Evolutionary conservation across 2,113 vertebrate species (phyloP), one percentile per base, ranked within the genome.

Genomic region (Narcine bancroftii): DNA sequence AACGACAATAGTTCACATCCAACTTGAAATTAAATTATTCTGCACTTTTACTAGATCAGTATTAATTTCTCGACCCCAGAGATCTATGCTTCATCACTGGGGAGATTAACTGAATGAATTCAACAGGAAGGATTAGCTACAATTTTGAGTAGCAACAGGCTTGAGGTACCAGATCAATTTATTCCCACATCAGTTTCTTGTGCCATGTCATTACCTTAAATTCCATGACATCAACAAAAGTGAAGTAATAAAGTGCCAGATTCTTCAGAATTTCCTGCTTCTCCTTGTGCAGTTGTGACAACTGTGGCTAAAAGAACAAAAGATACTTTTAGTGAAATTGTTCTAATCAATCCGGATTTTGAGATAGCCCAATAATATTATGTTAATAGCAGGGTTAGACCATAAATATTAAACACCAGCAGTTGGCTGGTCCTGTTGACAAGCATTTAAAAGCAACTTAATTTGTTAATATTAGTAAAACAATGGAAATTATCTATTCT

Each of bases 231-330:
- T 99, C 99, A 92, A 99, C 99, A 92, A 99, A 99, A 0, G 99
- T 99, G 94, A 99, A 99, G 95, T 99, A 99, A 96, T 99, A 99
- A 71, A 99, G 96, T 19, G 99, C 98, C 95, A 99, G 94, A 95
- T 99, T 99, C 96, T 99, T 99, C 95, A 99, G 96, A 93, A 99
- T 99, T 95, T 99, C 99, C 0, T 98, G 99, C 95, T 99, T 99
- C 93, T 99, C 99, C 94, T 99, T 99, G 95, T 99, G 99, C 89
- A 99, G 97, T 94, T 99, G 99, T 95, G 99, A 97, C 95, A 99
- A 96, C 99, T 99, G 99, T 99, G 99, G 99, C 99, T 99, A 96
- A 94, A 96, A 96, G 92, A 96, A 92, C 93, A 92, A 92, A 77
- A 89, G 53, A 65, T n/a, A 93, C 36, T n/a, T 60, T 92, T 66